A percentile compares a stretch with the other conserved stretches of the same genome.
Conservation (phyloP, 2,113 vertebrate species). For the Cephalopterus ornatus region DNA sequence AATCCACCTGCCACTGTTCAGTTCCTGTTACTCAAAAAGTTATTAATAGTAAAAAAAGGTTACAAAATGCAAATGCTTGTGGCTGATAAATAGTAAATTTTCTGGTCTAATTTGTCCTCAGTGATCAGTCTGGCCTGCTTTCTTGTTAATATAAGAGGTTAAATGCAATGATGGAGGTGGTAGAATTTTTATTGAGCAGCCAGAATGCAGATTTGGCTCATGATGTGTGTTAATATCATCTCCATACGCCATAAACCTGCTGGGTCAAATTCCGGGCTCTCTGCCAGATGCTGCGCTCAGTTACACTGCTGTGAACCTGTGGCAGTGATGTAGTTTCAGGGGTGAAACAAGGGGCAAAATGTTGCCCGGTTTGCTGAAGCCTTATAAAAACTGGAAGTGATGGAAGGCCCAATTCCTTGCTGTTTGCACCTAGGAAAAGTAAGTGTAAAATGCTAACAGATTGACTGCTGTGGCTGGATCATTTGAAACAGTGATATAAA, state of each 20-base stretch:
- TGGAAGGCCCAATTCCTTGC: neutral
- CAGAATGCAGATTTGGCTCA: neutral
- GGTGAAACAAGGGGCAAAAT: neutral
- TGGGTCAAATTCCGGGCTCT: conserved; percentile 32
- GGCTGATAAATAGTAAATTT: neutral
- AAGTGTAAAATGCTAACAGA: conserved; percentile 7
- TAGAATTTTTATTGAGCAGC: conserved; percentile 19
- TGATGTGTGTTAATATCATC: conserved; percentile 40
- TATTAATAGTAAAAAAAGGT: neutral
- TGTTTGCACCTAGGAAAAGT: conserved; percentile 1
- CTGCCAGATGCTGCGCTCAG: conserved; percentile 26
- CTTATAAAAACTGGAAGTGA: conserved; percentile 3
- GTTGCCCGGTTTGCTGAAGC: neutral
- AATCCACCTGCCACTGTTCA: neutral
- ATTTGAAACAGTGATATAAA: neutral
- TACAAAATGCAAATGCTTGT: neutral
- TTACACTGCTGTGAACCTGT: neutral
- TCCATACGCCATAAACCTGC: neutral
- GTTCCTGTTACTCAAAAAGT: neutral
- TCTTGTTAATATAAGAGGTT: conserved; percentile 23
- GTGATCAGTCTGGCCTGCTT: neutral
- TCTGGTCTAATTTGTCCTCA: neutral
- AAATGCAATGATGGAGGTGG: neutral
- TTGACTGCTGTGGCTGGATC: neutral
- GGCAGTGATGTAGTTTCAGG: neutral